These are phyloP conservation scores for Rhinopithecus roxellana DNA, from an alignment of 2,113 vertebrate genomes.

Conservation along the genomic window DNA sequence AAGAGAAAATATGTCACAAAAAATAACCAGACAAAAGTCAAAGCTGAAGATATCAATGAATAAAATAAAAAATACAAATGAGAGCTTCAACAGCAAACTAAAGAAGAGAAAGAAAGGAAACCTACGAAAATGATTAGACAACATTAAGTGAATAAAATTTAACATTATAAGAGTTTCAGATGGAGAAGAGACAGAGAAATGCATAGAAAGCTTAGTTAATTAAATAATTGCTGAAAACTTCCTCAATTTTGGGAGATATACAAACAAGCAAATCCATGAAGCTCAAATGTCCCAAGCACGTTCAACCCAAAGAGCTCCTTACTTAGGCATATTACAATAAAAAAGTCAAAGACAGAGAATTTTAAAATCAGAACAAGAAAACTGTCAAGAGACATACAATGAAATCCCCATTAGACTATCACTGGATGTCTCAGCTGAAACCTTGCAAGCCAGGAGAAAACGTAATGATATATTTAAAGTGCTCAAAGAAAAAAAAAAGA, in stretches of 20 bases:
- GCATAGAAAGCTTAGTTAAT: background rate
- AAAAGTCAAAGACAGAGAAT: background rate
- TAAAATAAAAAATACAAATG: no score
- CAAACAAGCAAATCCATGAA: background rate
- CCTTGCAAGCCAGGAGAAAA: background rate
- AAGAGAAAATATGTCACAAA: no score
- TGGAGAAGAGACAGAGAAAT: background rate
- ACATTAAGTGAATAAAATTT: background rate
- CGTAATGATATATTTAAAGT: background rate
- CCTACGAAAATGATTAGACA: background rate
- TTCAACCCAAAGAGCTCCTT: background rate
- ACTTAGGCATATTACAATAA: background rate
- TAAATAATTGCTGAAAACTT: background rate
- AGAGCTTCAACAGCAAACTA: background rate
- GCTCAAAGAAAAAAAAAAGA: background rate
- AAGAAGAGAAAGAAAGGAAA: background rate
- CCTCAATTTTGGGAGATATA: background rate
- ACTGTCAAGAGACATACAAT: background rate
- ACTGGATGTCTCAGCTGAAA: background rate
- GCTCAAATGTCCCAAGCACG: background rate
- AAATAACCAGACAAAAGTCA: background rate
- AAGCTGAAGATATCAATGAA: background rate
- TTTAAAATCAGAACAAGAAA: background rate
- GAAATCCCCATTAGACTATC: background rate
- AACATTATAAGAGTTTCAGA: background rate